Evolutionary conservation across 1,140 invertebrate species (phyloP), one percentile per base, ranked within the genome.

Genomic region (Drosophila grimshawi): DNA sequence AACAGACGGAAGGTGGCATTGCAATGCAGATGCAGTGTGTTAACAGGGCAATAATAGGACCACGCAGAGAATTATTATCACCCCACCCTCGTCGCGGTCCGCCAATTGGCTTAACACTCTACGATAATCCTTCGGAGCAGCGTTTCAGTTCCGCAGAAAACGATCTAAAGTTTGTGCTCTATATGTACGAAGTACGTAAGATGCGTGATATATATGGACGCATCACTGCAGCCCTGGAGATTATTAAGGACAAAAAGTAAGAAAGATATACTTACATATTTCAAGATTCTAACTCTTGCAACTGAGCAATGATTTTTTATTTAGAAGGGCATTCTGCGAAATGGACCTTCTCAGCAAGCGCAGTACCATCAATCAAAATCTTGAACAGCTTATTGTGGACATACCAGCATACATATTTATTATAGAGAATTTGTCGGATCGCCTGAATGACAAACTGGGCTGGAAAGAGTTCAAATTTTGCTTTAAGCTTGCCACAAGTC

Each of bases 391-490:
- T 4, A 93, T 95, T 59, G 93, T 95, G 79, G 95, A 95, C 90
- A 93, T 95, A 75, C 95, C 95, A 45, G 92, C 95, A 39, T 95
- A 95, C 85, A 91, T 95, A 35, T 85, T 94, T 35, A 93, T 95
- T 27, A 89, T 95, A 33, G 94, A 95, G 91, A 95, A 95, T 86
- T 88, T 95, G 10, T 94, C 94, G 33, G 92, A 93, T 69, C 94
- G 94, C 1, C 92, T 95, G 41, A 94, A 95, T 78, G 94, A 95
- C 65, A 95, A 94, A 77, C 90, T 95, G 55, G 94, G 94, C 70
- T 95, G 95, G 94, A 94, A 94, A 65, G 95, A 96, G 85, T 96
- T 95, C 92, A 95, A 95, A 80, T 95, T 95, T 88, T 94, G 95
- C 68, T 95, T 96, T 74, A 95, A 95, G 93, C 92, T 95, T 52